These are phyloP conservation scores for Oreochromis aureus DNA, from an alignment of 2,113 vertebrate species.

Conservation along the genomic window DNA sequence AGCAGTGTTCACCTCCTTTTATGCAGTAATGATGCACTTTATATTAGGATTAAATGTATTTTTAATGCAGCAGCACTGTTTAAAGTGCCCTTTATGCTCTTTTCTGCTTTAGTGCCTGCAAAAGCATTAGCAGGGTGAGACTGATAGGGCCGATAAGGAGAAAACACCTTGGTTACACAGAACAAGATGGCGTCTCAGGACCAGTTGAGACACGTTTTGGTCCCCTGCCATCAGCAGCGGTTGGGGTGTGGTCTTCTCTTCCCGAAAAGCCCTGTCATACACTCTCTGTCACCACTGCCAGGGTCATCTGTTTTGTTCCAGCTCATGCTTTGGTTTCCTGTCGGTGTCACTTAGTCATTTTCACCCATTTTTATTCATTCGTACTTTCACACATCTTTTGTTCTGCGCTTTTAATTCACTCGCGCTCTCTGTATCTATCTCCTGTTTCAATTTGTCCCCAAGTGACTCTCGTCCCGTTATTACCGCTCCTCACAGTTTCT, in stretches of 20 bases:
- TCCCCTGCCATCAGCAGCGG: slow-evolving; percentile 17
- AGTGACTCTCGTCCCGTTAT: neutral
- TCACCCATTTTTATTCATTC: neutral
- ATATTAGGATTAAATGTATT: neutral
- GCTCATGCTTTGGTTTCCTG: slow-evolving; percentile 52
- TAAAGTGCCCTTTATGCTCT: neutral
- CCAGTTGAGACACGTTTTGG: slow-evolving; percentile 10
- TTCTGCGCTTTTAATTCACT: neutral
- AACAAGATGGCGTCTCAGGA: neutral
- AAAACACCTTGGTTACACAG: slow-evolving; percentile 19
- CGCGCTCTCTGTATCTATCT: neutral
- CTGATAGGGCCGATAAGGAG: neutral
- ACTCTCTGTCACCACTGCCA: neutral
- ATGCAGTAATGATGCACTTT: neutral
- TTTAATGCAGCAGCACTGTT: neutral
- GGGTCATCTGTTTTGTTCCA: slow-evolving; percentile 40
- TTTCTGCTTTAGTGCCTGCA: neutral
- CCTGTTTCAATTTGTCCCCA: neutral
- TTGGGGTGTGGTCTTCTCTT: slow-evolving; percentile 53
- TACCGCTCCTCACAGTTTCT: neutral
- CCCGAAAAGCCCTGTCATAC: slow-evolving; percentile 39
- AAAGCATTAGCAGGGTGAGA: neutral
- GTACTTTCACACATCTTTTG: neutral
- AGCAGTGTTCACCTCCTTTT: neutral
- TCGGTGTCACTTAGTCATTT: neutral